phyloP scores from a whole-genome alignment of 2,888 invertebrate genomes.

The Neoitamus cyanurus region DNA sequence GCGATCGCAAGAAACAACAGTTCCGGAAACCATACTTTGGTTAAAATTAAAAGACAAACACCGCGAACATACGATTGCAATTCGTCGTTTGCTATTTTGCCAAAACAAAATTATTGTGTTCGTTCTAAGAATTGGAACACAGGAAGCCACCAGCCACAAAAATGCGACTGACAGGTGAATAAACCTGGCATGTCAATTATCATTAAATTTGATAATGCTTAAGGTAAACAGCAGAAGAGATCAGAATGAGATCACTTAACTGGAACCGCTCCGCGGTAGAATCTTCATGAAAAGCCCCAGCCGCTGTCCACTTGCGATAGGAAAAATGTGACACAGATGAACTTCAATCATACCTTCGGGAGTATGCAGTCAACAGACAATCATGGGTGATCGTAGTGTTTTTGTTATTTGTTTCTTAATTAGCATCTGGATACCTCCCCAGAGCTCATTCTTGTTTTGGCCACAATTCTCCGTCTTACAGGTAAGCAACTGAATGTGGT shows the following conservation, averaged over 20 bases:
- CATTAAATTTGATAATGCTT: slow-evolving; percentile 5
- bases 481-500: background rate
- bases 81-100: too few relatives aligned
- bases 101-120: too few relatives aligned
- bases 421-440: background rate
- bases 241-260: background rate
- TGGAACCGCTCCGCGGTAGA: background rate
- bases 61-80: too few relatives aligned
- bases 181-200: background rate
- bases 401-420: slow-evolving; percentile 7
- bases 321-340: background rate
- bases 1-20: too few relatives aligned
- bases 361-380: background rate
- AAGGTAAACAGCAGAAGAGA: background rate
- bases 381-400: background rate
- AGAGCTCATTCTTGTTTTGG: background rate
- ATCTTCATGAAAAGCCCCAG: background rate
- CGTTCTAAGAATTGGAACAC: background rate
- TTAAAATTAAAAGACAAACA: too few relatives aligned
- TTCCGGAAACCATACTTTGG: too few relatives aligned
- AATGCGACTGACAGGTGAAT: background rate
- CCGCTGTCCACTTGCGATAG: background rate
- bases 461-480: slow-evolving; percentile 24
- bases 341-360: background rate
- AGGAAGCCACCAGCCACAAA: background rate